These are phyloP conservation scores for Acleris cristana DNA, from an alignment of 2,888 invertebrate genomes.

Conservation along the genomic window DNA sequence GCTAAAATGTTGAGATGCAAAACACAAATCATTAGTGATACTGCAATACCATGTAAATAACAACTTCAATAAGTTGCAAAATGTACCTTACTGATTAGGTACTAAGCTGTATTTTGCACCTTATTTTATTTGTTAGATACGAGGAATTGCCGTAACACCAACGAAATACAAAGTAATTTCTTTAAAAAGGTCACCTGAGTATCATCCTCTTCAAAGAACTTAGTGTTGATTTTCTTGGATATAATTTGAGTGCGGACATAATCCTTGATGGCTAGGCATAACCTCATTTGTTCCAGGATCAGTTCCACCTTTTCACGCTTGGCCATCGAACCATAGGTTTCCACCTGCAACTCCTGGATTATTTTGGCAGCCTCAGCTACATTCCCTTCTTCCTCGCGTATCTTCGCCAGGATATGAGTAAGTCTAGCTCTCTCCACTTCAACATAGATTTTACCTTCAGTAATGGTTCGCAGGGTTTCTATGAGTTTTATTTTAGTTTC, in stretches of 20 bases:
- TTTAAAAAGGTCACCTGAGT: constrained; percentile 75
- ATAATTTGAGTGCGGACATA: constrained; percentile 99
- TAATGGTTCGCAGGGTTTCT: constrained; percentile 96
- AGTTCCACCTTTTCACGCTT: constrained; percentile 98
- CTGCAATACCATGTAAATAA: no score
- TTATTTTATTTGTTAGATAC: no score
- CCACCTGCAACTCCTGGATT: constrained; percentile 96
- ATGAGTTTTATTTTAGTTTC: constrained; percentile 96
- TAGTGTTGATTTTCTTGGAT: constrained; percentile 98
- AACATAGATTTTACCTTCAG: constrained; percentile 99
- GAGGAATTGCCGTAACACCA: no score
- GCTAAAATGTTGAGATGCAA: neutral
- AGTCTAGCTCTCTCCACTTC: constrained; percentile 98
- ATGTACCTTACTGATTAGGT: no score
- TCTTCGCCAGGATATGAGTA: constrained; percentile 94
- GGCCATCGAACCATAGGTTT: constrained; percentile 99
- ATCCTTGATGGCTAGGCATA: constrained; percentile 97
- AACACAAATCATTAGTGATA: no score
- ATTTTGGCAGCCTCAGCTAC: constrained; percentile 95
- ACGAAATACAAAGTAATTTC: neutral
- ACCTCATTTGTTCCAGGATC: constrained; percentile 98
- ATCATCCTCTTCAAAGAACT: constrained; percentile 96
- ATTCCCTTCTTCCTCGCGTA: constrained; percentile 93
- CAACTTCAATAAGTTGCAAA: no score
- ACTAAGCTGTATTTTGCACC: no score